Conservation (phyloP, 1,140 invertebrate genomes). For the Drosophila bifasciata region DNA sequence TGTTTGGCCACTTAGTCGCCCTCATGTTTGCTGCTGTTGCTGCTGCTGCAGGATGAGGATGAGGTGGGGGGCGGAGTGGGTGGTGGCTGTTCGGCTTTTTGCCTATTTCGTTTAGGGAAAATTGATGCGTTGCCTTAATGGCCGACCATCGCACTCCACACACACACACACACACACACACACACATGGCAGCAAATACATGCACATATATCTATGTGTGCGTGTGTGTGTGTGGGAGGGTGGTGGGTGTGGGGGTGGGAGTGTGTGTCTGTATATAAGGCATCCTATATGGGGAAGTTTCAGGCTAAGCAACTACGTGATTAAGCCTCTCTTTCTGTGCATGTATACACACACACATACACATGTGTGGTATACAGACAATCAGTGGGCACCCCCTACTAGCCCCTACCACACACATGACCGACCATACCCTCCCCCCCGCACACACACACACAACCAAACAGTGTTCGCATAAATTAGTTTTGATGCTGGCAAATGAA, state of each 20-base stretch:
- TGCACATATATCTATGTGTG: neutral
- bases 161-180: constrained; percentile 1
- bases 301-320: constrained; percentile 22
- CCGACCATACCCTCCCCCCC: neutral
- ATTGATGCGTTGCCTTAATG: constrained; percentile 57
- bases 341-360: constrained; percentile 6
- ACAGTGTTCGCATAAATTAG: constrained; percentile 69
- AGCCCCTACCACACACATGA: neutral
- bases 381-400: neutral
- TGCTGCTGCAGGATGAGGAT: constrained; percentile 1
- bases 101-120: constrained; percentile 36
- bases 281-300: constrained; percentile 3
- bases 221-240: too few relatives aligned
- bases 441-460: too few relatives aligned
- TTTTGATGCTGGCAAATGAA: constrained; percentile 69
- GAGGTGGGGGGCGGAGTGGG: neutral
- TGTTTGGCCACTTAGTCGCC: constrained; percentile 47
- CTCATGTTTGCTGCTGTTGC: constrained; percentile 19
- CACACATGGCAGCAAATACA: neutral
- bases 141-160: constrained; percentile 23
- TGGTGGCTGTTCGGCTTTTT: constrained; percentile 8
- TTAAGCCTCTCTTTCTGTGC: constrained; percentile 10
- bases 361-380: neutral
- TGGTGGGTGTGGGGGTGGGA: too few relatives aligned
- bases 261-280: too few relatives aligned